Evolutionary conservation across 2,888 invertebrate species (phyloP), one percentile per base, ranked within the genome.

Genomic region (Syrista parreyssii): DNA sequence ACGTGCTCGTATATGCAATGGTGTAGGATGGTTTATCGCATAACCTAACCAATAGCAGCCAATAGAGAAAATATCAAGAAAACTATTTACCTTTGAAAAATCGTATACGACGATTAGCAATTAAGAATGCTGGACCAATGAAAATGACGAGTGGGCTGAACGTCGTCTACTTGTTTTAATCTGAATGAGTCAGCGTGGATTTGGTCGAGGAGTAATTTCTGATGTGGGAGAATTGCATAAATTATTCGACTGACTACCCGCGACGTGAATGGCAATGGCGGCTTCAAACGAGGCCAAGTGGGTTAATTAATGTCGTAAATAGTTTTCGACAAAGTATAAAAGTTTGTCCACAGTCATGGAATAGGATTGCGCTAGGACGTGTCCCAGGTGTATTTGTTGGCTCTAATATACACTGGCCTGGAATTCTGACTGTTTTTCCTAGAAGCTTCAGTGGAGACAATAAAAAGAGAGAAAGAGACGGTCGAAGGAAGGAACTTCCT

Each of bases 41-140:
- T 23, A 55, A 23, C 23, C 23, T 55, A 23, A 55, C 23, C n/a
- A n/a, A n/a, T n/a, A n/a, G 9, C 23, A 23, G 23, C 9, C 55
- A 2, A 9, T 68, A 15, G 35, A 40, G 75, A 35, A n/a, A 36
- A 33, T 33, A 72, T 35, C 78, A 68, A 78, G 73, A 75, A 33
- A 80, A 71, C n/a, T 23, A 23, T 55, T 23, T 6, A 55, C 55
- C 23, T 55, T 9, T 0, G 23, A 55, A 55, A 55, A 55, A 1
- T 23, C 9, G 9, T 23, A 55, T 55, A 23, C 0, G 23, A 55
- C 2, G 9, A 2, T 9, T 23, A 9, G 9, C 9, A 55, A 23
- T 23, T 6, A 55, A 23, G 55, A 55, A 55, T 0, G 23, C 12
- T 36, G 12, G 12, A 55, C 9, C 15, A 2, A 23, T 9, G 9